Evolutionary conservation across 2,113 vertebrate genomes (phyloP).

Genomic region (Ramphastos sulfuratus): DNA sequence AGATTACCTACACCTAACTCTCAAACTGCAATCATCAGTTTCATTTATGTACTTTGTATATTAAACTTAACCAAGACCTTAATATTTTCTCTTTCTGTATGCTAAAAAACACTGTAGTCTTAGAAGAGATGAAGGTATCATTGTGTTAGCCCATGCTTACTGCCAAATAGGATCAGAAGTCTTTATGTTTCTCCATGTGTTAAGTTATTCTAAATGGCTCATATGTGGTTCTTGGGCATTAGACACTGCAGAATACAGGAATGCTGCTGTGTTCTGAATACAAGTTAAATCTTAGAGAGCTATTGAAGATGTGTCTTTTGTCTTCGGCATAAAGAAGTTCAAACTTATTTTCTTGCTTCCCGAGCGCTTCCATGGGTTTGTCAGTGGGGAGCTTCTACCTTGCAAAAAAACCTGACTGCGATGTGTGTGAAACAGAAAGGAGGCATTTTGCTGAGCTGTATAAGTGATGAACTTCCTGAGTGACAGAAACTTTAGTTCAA

Average conservation of each 20-base stretch:
- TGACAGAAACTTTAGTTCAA: not conserved
- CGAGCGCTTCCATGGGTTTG: not conserved
- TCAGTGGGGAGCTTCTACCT: not conserved
- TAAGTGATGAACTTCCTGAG: not conserved
- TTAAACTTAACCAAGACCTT: not conserved
- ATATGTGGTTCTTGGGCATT: fast-evolving
- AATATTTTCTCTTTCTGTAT: not conserved
- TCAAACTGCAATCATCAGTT: not conserved
- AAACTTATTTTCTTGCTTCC: not conserved
- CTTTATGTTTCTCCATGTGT: too few relatives aligned
- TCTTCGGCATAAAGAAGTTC: not conserved
- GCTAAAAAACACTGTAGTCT: not conserved
- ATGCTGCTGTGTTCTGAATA: not conserved
- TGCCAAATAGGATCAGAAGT: not conserved
- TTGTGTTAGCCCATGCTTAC: not conserved
- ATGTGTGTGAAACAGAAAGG: not conserved
- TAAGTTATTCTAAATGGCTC: not conserved
- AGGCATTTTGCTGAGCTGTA: not conserved
- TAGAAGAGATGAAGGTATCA: not conserved
- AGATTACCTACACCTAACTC: not conserved
- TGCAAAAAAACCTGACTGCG: not conserved
- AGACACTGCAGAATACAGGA: not conserved
- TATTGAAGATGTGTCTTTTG: not conserved
- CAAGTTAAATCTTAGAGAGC: not conserved
- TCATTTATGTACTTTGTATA: not conserved